Percentiles rank a stretch among this genome's conserved stretches.
phyloP scores from a whole-genome alignment of 1,140 invertebrate species.

The Lerema accius region DNA sequence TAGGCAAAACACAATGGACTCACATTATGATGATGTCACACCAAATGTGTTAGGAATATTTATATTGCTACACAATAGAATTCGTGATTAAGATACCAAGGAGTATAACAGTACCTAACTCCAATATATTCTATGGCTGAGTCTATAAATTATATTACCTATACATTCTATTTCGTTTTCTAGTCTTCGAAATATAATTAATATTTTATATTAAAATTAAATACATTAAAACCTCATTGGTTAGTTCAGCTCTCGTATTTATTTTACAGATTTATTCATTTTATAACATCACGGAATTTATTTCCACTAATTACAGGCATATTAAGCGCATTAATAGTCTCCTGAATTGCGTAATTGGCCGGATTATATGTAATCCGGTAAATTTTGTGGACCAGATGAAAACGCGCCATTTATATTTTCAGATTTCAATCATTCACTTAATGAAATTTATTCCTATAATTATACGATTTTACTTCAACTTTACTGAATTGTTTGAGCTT shows the following conservation, averaged over 20 bases:
- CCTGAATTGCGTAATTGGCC: constrained; percentile 24
- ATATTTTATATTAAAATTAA: too few relatives aligned
- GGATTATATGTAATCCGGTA: constrained; percentile 17
- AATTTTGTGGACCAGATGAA: constrained; percentile 10
- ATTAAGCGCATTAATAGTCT: constrained; percentile 24
- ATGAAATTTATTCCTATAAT: constrained; percentile 1
- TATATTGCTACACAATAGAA: constrained; percentile 16
- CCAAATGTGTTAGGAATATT: background rate
- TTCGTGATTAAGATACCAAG: constrained; percentile 10
- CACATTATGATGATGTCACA: constrained; percentile 7
- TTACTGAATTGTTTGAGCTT: background rate
- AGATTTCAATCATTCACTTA: constrained; percentile 4
- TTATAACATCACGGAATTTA: background rate
- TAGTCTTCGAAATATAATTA: too few relatives aligned
- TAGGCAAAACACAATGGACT: constrained; percentile 10
- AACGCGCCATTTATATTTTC: constrained; percentile 15
- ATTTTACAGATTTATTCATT: constrained; percentile 2
- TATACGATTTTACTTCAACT: background rate
- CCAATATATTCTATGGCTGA: too few relatives aligned
- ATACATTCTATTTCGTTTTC: too few relatives aligned
- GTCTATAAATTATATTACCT: too few relatives aligned
- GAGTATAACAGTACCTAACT: constrained; percentile 7
- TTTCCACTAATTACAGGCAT: constrained; percentile 17
- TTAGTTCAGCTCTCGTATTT: too few relatives aligned
- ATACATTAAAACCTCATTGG: too few relatives aligned